A percentile compares a stretch with the other conserved stretches of the same genome.
Conservation (phyloP, 2,113 vertebrate genomes). For the Tapirus terrestris region DNA sequence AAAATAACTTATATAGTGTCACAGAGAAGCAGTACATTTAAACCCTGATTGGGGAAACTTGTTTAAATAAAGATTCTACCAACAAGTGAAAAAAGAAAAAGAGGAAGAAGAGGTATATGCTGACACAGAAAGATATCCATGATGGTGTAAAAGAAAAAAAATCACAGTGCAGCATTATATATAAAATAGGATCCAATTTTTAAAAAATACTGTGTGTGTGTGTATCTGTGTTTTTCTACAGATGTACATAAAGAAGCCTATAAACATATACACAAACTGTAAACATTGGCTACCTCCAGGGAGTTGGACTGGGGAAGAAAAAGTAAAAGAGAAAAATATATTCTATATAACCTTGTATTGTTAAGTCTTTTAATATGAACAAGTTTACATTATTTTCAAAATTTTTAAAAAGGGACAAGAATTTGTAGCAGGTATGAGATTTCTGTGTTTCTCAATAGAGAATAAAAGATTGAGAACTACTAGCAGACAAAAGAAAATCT, state of each 20-base stretch:
- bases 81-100: neutral
- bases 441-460: neutral
- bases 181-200: neutral
- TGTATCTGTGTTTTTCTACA: neutral
- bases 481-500: neutral
- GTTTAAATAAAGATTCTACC: slow-evolving; percentile 27
- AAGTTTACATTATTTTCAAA: neutral
- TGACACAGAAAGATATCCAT: neutral
- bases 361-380: neutral
- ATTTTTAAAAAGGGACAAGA: neutral
- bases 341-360: neutral
- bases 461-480: neutral
- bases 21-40: neutral
- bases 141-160: neutral
- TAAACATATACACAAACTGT: neutral
- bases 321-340: neutral
- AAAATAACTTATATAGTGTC: neutral
- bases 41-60: neutral
- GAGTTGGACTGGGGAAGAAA: neutral
- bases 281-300: neutral
- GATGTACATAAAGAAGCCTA: neutral
- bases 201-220: fast-evolving
- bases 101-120: neutral
- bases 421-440: neutral
- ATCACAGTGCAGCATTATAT: neutral